Evolutionary conservation across 1,140 invertebrate genomes (phyloP), one percentile per base, ranked within the genome.

Genomic region (Mizuhopecten yessoensis): DNA sequence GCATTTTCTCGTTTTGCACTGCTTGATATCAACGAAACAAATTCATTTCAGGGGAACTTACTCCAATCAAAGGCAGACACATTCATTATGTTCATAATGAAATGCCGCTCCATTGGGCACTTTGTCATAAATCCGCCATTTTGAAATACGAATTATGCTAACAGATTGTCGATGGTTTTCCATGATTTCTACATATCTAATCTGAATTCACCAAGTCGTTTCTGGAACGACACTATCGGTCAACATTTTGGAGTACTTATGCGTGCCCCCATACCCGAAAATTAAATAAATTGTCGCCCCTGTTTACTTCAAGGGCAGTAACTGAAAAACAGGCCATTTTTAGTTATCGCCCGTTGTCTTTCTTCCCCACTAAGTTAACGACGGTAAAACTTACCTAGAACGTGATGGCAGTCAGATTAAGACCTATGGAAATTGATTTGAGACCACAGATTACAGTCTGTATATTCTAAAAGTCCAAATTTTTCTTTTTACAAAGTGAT

Each of bases 101-200:
- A 49, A 75, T 75, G 57, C 57, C 57, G 57, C 57, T 29, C 23
- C 57, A 75, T n/a, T 75, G n/a, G 23, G 23, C 11, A 75, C 57
- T 75, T 75, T 75, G 57, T 75, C 57, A 75, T 75, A 75, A 75
- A 75, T 75, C 57, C 57, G 57, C 57, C 57, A 75, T 75, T 75
- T 75, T 75, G 57, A 75, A 75, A 75, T 29, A 75, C 57, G 57
- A 9, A 29, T 75, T 29, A 75, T n/a, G 57, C 57, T 5, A 29
- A 75, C 57, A 75, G 23, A 75, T 17, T n/a, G n/a, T 75, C 11
- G 57, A n/a, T 5, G 5, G 29, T 29, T 29, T 7, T 7, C 23
- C 57, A 0, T 29, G 57, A 29, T 75, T 75, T 3, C n/a, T 75
- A 75, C 57, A 75, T 29, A 29, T 75, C 29, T 75, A 1, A 75